Evolutionary conservation across 53 echinoderm and acorn worm genomes (phyloP), one percentile per base, ranked within the genome.

Genomic region (Actinopyga echinites): DNA sequence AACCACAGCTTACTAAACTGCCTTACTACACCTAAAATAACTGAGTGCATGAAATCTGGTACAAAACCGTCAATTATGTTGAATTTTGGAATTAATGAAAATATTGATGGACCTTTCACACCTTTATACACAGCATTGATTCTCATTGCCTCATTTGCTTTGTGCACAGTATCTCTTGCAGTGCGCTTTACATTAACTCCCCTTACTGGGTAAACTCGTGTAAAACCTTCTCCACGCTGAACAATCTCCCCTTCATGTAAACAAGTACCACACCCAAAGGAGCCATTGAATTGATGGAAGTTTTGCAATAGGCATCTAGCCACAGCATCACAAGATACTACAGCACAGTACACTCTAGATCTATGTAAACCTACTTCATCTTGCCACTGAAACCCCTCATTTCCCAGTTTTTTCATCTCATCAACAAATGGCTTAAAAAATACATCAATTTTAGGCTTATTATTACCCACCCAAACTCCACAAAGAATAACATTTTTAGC

Each of bases 211-310:
- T 83, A 88, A 35, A 23, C 58, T 38, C 83, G 66, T 37, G 74
- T 74, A 8, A 62, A 11, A 49, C 77, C 88, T 33, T 33, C 65
- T 24, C 88, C 83, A 33, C 62, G 71, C 30, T 83, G 52, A 19
- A 83, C 88, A 8, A 63, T 37, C 36, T 74, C 83, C 20, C 82
- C 89, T 85, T 55, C 75, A 19, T 91, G 79, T 26, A 65, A 57
- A 35, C 87, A 91, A 71, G 68, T 83, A 4, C 52, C 87, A 80
- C 84, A 91, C 0, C 91, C 91, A 71, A 56, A 71, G 23, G 60
- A 43, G 4, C 84, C 80, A 86, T 90, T 90, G 79, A 83, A 90
- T 31, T 90, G 90, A 37, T 66, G 77, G 30, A 75, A 34, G 58
- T 82, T 87, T 38, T 69, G 80, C 17, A 91, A 24, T 13, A 52